Evolutionary conservation across 2,797 vertebrate genomes (phyloP).

Genomic region (Peromyscus eremicus): DNA sequence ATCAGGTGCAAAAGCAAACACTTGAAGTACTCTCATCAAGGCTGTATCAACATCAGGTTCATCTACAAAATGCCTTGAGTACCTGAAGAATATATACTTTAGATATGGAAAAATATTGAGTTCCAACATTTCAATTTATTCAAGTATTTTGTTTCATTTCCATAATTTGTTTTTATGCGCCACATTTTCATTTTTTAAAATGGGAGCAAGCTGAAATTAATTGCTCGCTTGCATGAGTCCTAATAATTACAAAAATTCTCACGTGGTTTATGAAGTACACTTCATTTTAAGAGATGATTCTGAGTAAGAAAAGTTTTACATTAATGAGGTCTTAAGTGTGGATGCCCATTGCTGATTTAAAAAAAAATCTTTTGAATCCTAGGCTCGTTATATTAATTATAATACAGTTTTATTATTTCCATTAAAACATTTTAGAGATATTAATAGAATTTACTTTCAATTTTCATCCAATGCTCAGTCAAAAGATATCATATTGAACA

Average conservation of each 20-base stretch:
- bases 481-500: background rate
- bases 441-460: conserved; percentile 48
- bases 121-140: conserved; percentile 75
- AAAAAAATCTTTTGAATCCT: conserved; percentile 43
- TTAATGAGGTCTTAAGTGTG: conserved; percentile 37
- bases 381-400: conserved; percentile 8
- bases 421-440: background rate
- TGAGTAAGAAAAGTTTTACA: conserved; percentile 26
- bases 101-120: conserved; percentile 54
- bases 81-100: conserved; percentile 63
- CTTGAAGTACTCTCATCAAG: conserved; percentile 74
- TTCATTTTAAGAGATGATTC: conserved; percentile 78
- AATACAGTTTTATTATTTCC: conserved; percentile 54
- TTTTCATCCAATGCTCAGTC: conserved; percentile 4
- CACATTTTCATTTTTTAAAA: conserved; percentile 80
- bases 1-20: conserved; percentile 80
- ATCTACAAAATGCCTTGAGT: conserved; percentile 74
- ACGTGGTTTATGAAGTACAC: conserved; percentile 79
- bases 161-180: conserved; percentile 83
- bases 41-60: conserved; percentile 72
- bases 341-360: background rate
- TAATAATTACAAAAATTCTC: conserved; percentile 84
- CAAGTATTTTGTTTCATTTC: conserved; percentile 84
- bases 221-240: conserved; percentile 81
- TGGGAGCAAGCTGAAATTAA: conserved; percentile 83